phyloP scores from a whole-genome alignment of 2,797 vertebrate genomes.

The Bradypus variegatus region DNA sequence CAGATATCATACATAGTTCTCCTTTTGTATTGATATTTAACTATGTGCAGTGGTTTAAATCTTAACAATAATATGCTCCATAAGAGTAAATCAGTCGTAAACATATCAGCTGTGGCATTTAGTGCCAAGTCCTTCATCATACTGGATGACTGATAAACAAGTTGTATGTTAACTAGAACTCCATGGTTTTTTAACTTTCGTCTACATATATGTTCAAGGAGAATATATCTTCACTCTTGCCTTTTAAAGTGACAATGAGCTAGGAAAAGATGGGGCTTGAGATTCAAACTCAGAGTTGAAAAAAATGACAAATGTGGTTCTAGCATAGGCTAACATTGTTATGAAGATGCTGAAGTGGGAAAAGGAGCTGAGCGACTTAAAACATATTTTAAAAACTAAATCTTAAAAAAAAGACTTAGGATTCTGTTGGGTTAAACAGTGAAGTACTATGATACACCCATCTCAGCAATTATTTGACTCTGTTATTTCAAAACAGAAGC shows the following conservation, averaged over 20 bases:
- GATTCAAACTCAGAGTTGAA: background rate
- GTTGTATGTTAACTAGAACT: background rate
- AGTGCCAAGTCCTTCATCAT: background rate
- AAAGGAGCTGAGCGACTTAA: background rate
- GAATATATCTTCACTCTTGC: background rate
- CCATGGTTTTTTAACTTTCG: background rate
- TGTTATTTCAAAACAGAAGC: background rate
- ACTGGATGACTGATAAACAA: background rate
- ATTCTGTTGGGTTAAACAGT: background rate
- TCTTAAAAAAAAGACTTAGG: conserved; percentile 1
- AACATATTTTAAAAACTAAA: background rate
- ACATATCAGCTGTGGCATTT: background rate
- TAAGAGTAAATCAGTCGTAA: background rate
- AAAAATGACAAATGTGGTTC: background rate
- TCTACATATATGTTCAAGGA: background rate
- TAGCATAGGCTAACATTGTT: background rate
- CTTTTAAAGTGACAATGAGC: background rate
- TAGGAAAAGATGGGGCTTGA: background rate
- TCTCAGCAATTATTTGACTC: background rate
- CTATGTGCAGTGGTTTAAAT: background rate
- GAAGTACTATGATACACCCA: background rate
- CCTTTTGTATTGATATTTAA: background rate
- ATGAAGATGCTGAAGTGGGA: background rate
- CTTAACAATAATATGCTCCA: background rate
- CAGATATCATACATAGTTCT: background rate